Base-by-base conservation (phyloP, 2,888 invertebrate genomes). In the Coelopa pilipes region DNA sequence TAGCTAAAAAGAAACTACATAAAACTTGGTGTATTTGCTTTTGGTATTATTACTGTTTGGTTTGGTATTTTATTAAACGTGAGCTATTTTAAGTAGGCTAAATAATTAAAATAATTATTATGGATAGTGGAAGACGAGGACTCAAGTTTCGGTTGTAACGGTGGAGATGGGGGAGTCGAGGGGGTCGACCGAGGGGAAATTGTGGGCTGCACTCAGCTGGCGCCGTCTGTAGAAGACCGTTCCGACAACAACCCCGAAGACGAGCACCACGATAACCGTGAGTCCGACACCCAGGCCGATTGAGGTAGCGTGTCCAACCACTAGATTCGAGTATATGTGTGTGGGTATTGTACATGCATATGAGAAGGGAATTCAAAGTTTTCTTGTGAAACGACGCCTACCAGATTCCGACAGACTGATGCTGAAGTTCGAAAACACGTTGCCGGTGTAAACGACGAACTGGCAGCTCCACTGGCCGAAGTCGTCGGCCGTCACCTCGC, bases 401-500 rank as follows among this genome's bases (percentile, higher is more conserved):
- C 79, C 78, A 65, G 76, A 74, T 75, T 79, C 78, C 71, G 71
- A 74, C 12, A 79, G 50, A 46, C 72, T 74, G 75, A 79, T 74
- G 13, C n/a, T 65, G 72, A 79, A 78, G 59, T 71, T 76, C 10
- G 77, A 72, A n/a, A 68, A 66, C 24, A 72, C 19, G n/a, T 53
- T 75, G 4, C 75, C 71, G 1, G 70, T 15, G 15, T 57, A 68
- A 11, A 74, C 74, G 17, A 74, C 70, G 73, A 82, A 82, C 57
- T 81, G 80, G 46, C 82, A 82, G 73, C 76, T 79, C 82, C 82
- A 82, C n/a, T 74, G 67, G 1, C 82, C 82, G 62, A 78, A 81
- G 69, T 82, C 82, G 34, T 79, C 74, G 1, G 49, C 68, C 21
- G 53, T 73, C 1, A 80, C 62, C n/a, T 77, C 76, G 49, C 65